phyloP scores from a whole-genome alignment of 1,140 invertebrate genomes.

The Nymphalis io region DNA sequence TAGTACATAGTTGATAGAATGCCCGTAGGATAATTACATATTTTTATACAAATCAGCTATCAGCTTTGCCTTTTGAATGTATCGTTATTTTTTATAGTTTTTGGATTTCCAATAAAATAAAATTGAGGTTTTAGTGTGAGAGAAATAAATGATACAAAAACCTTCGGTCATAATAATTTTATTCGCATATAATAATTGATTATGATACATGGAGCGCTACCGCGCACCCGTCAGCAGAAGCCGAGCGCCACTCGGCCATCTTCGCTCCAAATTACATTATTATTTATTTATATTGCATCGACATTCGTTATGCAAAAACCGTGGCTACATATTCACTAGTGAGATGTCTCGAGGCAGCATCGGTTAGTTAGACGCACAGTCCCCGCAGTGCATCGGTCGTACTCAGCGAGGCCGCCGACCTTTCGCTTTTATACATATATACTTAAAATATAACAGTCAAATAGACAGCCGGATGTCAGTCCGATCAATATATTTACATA shows the following conservation, averaged over 20 bases:
- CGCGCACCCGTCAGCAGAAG: conserved; percentile 52
- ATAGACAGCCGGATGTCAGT: conserved; percentile 71
- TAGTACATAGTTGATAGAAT: no score
- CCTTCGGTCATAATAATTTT: conserved; percentile 77
- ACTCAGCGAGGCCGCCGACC: conserved; percentile 60
- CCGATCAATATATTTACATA: conserved; percentile 75
- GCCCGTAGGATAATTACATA: no score
- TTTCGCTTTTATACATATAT: conserved; percentile 65
- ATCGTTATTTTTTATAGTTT: no score
- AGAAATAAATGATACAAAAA: conserved; percentile 28
- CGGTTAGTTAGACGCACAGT: conserved; percentile 55
- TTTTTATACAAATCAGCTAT: no score
- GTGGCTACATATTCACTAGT: conserved; percentile 78
- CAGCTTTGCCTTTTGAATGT: no score
- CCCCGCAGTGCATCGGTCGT: conserved; percentile 49
- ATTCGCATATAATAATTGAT: conserved; percentile 80
- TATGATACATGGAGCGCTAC: conserved; percentile 77
- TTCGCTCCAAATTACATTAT: conserved; percentile 71
- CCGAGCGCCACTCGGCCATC: conserved; percentile 49
- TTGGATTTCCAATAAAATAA: no score
- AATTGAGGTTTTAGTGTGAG: background rate
- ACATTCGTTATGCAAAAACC: conserved; percentile 69
- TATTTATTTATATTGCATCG: conserved; percentile 76
- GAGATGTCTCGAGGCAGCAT: conserved; percentile 74
- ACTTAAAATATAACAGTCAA: conserved; percentile 78